A percentile compares a stretch with the other conserved stretches of the same genome.
These are phyloP conservation scores for Fragum whitleyi DNA, from an alignment of 2,888 invertebrate species.

Conservation along the genomic window DNA sequence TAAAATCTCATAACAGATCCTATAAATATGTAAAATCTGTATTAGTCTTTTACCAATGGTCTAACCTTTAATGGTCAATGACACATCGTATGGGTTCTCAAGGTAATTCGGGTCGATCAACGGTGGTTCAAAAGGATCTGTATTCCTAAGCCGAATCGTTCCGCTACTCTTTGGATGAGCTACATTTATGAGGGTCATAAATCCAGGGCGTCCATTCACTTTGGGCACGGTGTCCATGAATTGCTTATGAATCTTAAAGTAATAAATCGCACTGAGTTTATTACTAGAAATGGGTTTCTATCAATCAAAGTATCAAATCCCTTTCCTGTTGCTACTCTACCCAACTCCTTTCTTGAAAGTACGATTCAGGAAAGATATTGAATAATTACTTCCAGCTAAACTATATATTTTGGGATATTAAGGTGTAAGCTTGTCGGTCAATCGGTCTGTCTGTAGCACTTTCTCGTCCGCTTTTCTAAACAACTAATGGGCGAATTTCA, in stretches of 20 bases:
- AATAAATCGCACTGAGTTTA: neutral
- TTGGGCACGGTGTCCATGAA: neutral
- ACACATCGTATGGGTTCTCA: neutral
- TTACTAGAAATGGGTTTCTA: neutral
- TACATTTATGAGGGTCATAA: conserved; percentile 29
- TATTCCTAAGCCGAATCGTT: conserved; percentile 90
- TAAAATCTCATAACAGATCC: too few relatives aligned
- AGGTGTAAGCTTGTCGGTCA: too few relatives aligned
- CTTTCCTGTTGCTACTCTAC: neutral
- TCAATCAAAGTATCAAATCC: neutral
- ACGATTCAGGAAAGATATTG: too few relatives aligned
- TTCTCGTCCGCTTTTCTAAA: too few relatives aligned
- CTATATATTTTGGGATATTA: too few relatives aligned
- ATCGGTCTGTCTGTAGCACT: too few relatives aligned
- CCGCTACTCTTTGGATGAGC: conserved; percentile 90
- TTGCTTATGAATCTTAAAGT: neutral
- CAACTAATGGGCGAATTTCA: too few relatives aligned
- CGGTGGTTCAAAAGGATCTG: conserved; percentile 92
- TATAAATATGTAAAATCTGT: too few relatives aligned
- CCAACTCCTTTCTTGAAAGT: too few relatives aligned
- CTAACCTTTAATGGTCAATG: neutral
- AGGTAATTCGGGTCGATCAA: conserved; percentile 96
- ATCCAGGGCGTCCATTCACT: conserved; percentile 76
- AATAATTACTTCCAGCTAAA: too few relatives aligned
- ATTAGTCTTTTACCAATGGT: too few relatives aligned